phyloP scores from a whole-genome alignment of 2,888 invertebrate genomes.

The Synergus japonicus region DNA sequence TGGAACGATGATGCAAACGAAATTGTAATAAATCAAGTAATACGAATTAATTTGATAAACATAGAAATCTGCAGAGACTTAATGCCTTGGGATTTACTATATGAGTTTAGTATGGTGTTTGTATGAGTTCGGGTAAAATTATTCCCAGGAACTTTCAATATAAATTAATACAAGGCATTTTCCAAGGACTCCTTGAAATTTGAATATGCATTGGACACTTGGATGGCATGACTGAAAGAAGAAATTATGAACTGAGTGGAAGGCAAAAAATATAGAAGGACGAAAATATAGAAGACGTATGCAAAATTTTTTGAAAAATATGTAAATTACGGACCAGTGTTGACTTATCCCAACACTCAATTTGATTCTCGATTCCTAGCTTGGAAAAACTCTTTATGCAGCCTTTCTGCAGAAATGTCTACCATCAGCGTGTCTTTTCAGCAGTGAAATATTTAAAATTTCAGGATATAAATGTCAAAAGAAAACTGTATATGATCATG shows the following conservation, averaged over 20 bases:
- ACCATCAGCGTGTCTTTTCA: background rate
- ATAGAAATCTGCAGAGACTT: no score
- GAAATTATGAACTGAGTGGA: slow-evolving; percentile 23
- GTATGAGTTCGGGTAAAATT: no score
- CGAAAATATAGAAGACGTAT: background rate
- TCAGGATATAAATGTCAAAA: background rate
- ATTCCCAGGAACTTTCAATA: background rate
- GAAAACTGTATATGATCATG: no score
- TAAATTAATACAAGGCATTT: background rate
- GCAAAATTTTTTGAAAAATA: background rate
- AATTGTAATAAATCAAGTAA: no score
- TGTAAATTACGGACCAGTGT: background rate
- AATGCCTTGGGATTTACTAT: no score
- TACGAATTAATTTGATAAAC: no score
- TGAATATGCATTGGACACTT: slow-evolving; percentile 25
- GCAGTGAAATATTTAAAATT: background rate
- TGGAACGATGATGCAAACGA: no score
- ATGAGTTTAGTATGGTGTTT: no score
- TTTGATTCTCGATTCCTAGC: background rate
- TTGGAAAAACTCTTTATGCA: background rate
- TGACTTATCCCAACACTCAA: slow-evolving; percentile 2
- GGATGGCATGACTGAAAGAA: background rate
- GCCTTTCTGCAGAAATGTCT: background rate
- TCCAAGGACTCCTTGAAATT: background rate
- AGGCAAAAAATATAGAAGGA: background rate